These are phyloP conservation scores for Elysia crispata DNA, from an alignment of 2,888 invertebrate genomes.

Conservation along the genomic window DNA sequence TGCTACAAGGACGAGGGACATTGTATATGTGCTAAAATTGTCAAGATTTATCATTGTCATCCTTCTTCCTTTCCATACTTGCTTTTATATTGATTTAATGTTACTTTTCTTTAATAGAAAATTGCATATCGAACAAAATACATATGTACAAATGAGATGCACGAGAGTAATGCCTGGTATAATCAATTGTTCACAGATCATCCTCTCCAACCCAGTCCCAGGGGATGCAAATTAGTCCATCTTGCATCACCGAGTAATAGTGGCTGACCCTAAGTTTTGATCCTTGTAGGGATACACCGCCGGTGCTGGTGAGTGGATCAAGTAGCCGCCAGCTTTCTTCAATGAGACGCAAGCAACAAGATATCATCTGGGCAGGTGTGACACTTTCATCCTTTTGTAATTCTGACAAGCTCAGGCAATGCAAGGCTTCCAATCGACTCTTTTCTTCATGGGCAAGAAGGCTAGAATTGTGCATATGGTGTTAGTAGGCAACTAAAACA, in stretches of 20 bases:
- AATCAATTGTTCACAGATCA: background rate
- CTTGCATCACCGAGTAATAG: conserved; percentile 93
- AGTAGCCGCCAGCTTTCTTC: conserved; percentile 75
- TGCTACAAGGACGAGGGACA: no score
- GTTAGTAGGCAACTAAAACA: no score
- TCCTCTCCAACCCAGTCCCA: conserved; percentile 86
- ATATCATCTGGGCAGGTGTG: conserved; percentile 92
- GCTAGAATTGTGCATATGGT: no score
- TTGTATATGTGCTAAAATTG: no score
- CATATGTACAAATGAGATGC: no score
- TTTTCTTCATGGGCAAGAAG: conserved; percentile 84
- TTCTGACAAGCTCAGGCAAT: conserved; percentile 84
- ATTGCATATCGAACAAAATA: no score
- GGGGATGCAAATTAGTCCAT: conserved; percentile 94
- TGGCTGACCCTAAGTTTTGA: conserved; percentile 89
- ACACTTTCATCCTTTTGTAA: conserved; percentile 93
- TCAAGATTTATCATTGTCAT: no score
- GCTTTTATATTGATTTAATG: no score
- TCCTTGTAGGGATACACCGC: conserved; percentile 81
- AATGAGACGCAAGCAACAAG: conserved; percentile 87
- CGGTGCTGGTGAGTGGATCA: no score
- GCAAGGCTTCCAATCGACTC: conserved; percentile 82
- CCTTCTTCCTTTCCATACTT: no score
- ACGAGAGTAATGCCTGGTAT: no score
- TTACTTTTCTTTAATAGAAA: no score